Percentiles rank a stretch among this genome's conserved stretches.
Conservation (phyloP, 1,140 invertebrate species). For the Dendroctonus valens region DNA sequence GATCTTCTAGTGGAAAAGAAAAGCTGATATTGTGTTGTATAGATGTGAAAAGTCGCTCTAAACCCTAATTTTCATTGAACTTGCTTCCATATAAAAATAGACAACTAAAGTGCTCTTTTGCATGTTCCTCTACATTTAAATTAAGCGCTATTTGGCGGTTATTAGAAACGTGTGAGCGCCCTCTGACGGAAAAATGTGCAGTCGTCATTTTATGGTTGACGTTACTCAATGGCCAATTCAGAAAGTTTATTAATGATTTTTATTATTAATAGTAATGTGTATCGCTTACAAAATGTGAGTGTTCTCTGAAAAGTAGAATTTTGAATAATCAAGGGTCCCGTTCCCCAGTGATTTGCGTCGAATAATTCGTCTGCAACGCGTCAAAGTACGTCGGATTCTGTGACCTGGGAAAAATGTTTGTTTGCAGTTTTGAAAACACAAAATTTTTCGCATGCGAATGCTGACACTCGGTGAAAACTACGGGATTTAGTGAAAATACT, state of each 20-base stretch:
- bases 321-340: too few relatives aligned
- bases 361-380: too few relatives aligned
- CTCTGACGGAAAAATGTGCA: slow-evolving; percentile 15
- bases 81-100: neutral
- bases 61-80: neutral
- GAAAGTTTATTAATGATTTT: slow-evolving; percentile 21
- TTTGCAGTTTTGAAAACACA: too few relatives aligned
- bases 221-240: slow-evolving; percentile 9
- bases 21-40: neutral
- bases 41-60: neutral
- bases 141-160: neutral
- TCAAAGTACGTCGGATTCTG: too few relatives aligned
- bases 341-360: too few relatives aligned
- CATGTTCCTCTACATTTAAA: neutral
- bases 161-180: slow-evolving; percentile 5
- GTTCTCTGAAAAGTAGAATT: neutral
- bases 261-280: slow-evolving; percentile 16
- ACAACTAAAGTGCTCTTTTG: neutral
- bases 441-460: too few relatives aligned
- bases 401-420: too few relatives aligned
- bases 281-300: slow-evolving; percentile 11
- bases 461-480: too few relatives aligned
- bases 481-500: too few relatives aligned
- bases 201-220: slow-evolving; percentile 21
- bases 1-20: too few relatives aligned